Conservation (phyloP, 1,140 invertebrate genomes). For the Samia ricini region DNA sequence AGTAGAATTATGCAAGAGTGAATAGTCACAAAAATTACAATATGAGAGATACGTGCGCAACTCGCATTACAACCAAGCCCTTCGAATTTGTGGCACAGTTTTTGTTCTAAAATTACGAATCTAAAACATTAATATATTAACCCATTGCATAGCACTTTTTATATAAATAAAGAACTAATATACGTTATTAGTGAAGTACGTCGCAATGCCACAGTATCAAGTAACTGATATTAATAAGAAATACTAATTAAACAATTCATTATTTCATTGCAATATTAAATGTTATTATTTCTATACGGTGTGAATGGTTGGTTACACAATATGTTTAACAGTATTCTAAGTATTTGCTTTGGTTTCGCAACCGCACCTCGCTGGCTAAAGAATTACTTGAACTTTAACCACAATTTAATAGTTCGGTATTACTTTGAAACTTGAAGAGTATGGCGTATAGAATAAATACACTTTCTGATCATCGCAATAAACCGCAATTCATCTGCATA, state of each 20-base stretch:
- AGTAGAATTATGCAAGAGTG: too few relatives aligned
- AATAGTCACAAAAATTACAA: too few relatives aligned
- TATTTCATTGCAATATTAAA: background rate
- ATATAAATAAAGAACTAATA: background rate
- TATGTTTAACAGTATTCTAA: slow-evolving; percentile 5
- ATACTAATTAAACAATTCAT: background rate
- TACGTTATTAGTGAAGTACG: background rate
- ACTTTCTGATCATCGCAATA: background rate
- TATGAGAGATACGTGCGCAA: too few relatives aligned
- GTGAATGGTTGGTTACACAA: background rate
- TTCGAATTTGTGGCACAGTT: too few relatives aligned
- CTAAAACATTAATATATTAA: too few relatives aligned
- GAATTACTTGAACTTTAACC: slow-evolving; percentile 11
- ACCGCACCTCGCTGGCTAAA: background rate
- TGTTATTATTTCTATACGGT: background rate
- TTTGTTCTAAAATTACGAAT: too few relatives aligned
- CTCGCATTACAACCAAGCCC: too few relatives aligned
- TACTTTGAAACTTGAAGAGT: background rate
- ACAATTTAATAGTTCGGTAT: background rate
- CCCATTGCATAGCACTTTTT: too few relatives aligned
- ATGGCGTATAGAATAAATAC: background rate
- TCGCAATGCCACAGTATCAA: background rate
- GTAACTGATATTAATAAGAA: background rate
- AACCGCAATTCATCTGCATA: background rate
- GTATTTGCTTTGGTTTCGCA: slow-evolving; percentile 5